Percentiles rank a stretch among this genome's conserved stretches.
Evolutionary conservation across 1,140 invertebrate species (phyloP).

Genomic region (Meloidogyne chitwoodi): DNA sequence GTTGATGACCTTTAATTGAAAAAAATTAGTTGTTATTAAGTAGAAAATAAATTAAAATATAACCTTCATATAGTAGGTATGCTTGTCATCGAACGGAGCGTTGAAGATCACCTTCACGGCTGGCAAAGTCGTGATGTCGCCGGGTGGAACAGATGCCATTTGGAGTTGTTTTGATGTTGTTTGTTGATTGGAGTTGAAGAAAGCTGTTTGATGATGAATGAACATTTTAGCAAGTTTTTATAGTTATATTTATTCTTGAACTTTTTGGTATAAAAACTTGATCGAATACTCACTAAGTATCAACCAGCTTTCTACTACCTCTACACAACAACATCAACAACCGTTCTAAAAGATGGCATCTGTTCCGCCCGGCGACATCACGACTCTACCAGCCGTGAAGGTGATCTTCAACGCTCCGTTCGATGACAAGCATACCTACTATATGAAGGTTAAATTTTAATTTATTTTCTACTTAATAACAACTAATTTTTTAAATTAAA

Average conservation of each 20-base stretch:
- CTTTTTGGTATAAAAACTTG: no score
- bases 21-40: neutral
- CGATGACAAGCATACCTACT: constrained; percentile 48
- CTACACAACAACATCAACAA: no score
- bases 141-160: constrained; percentile 21
- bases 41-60: constrained; percentile 10
- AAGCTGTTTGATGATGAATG: no score
- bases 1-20: constrained; percentile 35
- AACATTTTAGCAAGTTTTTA: no score
- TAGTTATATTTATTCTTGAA: no score
- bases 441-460: constrained; percentile 33
- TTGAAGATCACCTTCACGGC: constrained; percentile 38
- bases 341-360: no score
- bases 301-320: no score
- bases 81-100: constrained; percentile 45
- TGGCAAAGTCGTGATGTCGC: constrained; percentile 35
- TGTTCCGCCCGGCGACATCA: constrained; percentile 36
- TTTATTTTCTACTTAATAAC: neutral
- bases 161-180: no score
- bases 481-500: neutral
- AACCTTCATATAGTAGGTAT: constrained; percentile 45
- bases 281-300: no score
- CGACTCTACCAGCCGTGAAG: constrained; percentile 28
- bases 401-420: constrained; percentile 43
- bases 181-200: no score